A percentile compares a stretch with the other conserved stretches of the same genome.
Conservation (phyloP, 2,888 invertebrate species). For the Rapana venosa region DNA sequence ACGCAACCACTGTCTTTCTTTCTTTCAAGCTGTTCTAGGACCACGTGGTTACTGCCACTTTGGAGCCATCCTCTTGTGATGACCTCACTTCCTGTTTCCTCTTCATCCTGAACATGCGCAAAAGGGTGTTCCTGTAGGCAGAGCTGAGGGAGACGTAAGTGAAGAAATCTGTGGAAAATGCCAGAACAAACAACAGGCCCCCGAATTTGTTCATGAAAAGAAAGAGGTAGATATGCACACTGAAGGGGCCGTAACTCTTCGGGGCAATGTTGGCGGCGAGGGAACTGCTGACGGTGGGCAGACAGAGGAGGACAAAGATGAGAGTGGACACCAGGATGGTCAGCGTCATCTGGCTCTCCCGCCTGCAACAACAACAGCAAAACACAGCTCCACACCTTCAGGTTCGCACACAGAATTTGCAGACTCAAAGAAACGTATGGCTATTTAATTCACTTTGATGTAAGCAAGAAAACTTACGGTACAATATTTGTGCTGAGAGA, state of each 20-base stretch:
- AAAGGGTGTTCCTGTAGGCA: conserved; percentile 14
- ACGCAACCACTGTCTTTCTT: too few relatives aligned
- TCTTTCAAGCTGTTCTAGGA: too few relatives aligned
- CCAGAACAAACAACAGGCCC: background rate
- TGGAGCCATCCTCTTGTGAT: too few relatives aligned
- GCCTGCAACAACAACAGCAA: background rate
- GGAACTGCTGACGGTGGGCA: conserved; percentile 29
- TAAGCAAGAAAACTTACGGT: too few relatives aligned
- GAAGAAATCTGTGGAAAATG: conserved; percentile 32
- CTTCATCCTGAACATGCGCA: background rate
- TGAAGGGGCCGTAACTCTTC: conserved; percentile 32
- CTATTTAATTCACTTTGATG: too few relatives aligned
- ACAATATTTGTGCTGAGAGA: too few relatives aligned
- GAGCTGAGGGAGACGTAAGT: conserved; percentile 31
- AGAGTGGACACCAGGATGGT: conserved; percentile 27
- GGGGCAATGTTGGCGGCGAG: conserved; percentile 3
- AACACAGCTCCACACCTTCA: background rate
- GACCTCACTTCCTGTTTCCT: background rate
- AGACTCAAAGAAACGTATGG: too few relatives aligned
- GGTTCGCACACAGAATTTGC: too few relatives aligned
- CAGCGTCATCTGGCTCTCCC: conserved; percentile 27
- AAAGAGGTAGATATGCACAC: conserved; percentile 8
- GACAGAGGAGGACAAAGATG: conserved; percentile 22
- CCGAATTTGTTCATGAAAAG: conserved; percentile 19
- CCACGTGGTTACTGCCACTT: too few relatives aligned